These are phyloP conservation scores for Trichogramma pretiosum DNA, from an alignment of 1,140 invertebrate species.

Conservation along the genomic window DNA sequence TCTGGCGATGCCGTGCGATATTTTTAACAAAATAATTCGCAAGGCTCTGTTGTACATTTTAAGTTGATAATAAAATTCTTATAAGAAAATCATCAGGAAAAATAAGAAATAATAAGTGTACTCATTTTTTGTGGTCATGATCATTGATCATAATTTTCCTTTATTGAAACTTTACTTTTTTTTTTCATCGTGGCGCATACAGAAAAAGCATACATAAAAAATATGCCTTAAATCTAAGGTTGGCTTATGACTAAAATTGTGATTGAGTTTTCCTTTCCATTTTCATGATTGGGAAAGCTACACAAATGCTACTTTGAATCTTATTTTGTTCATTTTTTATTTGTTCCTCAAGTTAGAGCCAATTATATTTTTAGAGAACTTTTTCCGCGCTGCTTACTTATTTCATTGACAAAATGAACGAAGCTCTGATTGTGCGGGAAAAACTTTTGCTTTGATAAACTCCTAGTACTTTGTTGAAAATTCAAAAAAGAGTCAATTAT, in stretches of 20 bases:
- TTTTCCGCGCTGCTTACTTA: too few relatives aligned
- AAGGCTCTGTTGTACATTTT: slow-evolving; percentile 14
- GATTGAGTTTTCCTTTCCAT: too few relatives aligned
- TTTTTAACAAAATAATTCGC: too few relatives aligned
- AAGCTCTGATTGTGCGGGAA: too few relatives aligned
- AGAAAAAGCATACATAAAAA: slow-evolving; percentile 50
- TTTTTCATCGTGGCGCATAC: slow-evolving; percentile 38
- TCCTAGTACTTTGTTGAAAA: too few relatives aligned
- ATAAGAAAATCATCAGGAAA: background rate
- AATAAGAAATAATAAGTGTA: background rate
- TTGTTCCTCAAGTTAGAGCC: too few relatives aligned
- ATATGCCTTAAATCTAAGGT: slow-evolving; percentile 45
- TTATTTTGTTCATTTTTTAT: too few relatives aligned
- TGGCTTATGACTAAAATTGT: slow-evolving; percentile 17
- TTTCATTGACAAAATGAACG: too few relatives aligned
- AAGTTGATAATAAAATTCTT: slow-evolving; percentile 11
- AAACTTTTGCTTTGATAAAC: too few relatives aligned
- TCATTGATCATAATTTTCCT: slow-evolving; percentile 25
- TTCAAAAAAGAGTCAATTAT: slow-evolving; percentile 5
- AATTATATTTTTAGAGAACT: too few relatives aligned
- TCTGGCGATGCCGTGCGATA: slow-evolving; percentile 7
- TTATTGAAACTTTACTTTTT: slow-evolving; percentile 37
- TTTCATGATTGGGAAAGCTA: too few relatives aligned
- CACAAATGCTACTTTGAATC: too few relatives aligned
- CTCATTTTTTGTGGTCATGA: slow-evolving; percentile 1